Percentiles rank a stretch among this genome's conserved stretches.
Evolutionary conservation across 30 jellyfish, hydroid and myxozoan genomes (phyloP).

Genomic region (Aurelia aurita): DNA sequence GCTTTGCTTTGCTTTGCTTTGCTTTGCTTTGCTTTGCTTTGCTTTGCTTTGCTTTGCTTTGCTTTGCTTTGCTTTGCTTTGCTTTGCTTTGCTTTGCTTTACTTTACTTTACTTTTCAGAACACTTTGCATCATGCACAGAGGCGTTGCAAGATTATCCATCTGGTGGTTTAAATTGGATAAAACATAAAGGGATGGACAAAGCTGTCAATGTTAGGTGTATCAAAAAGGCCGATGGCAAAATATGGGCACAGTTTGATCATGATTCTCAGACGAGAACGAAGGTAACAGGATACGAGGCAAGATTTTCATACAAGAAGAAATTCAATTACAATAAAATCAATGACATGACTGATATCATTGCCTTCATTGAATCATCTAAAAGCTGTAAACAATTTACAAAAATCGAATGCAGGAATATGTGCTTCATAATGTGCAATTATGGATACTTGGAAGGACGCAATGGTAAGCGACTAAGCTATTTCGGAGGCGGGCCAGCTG

Average conservation of each 20-base stretch:
- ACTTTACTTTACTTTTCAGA: neutral
- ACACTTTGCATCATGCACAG: neutral
- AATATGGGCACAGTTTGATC: conserved; percentile 5
- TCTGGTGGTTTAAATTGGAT: conserved; percentile 1
- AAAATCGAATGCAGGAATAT: conserved; percentile 23
- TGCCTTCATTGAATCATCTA: conserved; percentile 30
- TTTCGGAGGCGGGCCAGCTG: conserved; percentile 58
- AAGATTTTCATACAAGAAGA: neutral
- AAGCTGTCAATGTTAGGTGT: neutral
- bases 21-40: too few relatives aligned
- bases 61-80: too few relatives aligned
- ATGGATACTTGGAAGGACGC: conserved; percentile 28
- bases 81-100: too few relatives aligned
- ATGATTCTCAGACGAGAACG: neutral
- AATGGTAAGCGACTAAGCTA: neutral
- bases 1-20: too few relatives aligned
- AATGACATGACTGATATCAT: conserved; percentile 14
- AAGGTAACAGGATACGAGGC: neutral
- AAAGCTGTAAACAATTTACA: conserved; percentile 39
- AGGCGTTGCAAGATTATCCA: neutral
- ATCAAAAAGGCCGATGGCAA: neutral
- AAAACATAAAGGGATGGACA: neutral
- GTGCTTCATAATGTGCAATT: neutral
- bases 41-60: too few relatives aligned
- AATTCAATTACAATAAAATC: neutral